Evolutionary conservation across 2,888 invertebrate genomes (phyloP).

Genomic region (Drosophila recens): DNA sequence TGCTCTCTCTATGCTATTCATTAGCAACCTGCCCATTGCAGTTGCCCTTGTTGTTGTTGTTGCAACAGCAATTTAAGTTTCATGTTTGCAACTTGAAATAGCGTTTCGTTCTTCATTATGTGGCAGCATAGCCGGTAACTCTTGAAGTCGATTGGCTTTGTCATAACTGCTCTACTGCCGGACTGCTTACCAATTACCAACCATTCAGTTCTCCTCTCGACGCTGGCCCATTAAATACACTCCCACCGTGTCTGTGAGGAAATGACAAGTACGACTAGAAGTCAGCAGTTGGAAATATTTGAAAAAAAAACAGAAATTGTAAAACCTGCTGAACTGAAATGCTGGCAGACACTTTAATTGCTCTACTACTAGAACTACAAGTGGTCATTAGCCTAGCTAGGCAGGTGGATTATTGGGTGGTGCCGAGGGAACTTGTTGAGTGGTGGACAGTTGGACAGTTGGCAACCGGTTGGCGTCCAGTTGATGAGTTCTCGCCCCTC

Average conservation of each 20-base stretch:
- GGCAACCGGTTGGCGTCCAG: conserved; percentile 43
- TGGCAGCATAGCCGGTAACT: background rate
- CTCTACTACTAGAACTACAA: conserved; percentile 51
- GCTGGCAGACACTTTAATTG: conserved; percentile 73
- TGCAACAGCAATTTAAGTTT: conserved; percentile 31
- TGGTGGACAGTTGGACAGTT: conserved; percentile 48
- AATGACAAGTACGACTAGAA: conserved; percentile 9
- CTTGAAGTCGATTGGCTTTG: conserved; percentile 26
- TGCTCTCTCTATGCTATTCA: conserved; percentile 34
- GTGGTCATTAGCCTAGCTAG: conserved; percentile 71
- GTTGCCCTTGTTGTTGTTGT: conserved; percentile 6
- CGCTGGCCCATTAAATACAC: conserved; percentile 3
- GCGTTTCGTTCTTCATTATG: conserved; percentile 20
- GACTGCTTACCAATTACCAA: conserved; percentile 20
- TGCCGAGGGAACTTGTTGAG: conserved; percentile 57
- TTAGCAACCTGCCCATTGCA: conserved; percentile 30
- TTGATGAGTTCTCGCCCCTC: conserved; percentile 34
- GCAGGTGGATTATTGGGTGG: background rate
- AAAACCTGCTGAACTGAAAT: conserved; percentile 53
- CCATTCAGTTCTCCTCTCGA: background rate
- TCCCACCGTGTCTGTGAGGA: background rate
- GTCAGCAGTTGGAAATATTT: conserved; percentile 26
- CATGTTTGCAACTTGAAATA: conserved; percentile 33
- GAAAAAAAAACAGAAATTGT: conserved; percentile 34
- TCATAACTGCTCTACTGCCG: conserved; percentile 25